Evolutionary conservation across 1,140 invertebrate genomes (phyloP).

Genomic region (Lasioglossum albipes): DNA sequence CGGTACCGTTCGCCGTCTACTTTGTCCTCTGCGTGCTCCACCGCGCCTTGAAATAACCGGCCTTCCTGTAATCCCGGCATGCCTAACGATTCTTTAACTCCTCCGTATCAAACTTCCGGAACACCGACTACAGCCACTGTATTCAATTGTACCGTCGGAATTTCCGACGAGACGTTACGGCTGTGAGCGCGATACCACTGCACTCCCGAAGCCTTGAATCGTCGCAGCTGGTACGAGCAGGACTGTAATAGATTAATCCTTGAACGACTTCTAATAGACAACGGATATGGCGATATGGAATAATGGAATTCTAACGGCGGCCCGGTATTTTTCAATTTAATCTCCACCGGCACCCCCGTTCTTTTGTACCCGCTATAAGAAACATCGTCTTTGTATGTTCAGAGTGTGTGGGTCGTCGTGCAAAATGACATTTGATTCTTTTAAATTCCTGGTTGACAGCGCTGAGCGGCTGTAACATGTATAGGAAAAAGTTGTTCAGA

Average conservation of each 20-base stretch:
- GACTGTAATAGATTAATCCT: slow-evolving; percentile 20
- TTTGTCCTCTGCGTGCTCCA: slow-evolving; percentile 10
- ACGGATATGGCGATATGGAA: neutral
- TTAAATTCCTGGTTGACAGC: no score
- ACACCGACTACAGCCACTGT: slow-evolving; percentile 36
- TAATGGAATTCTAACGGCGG: neutral
- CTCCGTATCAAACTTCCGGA: slow-evolving; percentile 49
- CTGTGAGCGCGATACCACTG: neutral
- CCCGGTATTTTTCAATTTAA: neutral
- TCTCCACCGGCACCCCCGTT: no score
- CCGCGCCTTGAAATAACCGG: slow-evolving; percentile 22
- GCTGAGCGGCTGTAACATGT: no score
- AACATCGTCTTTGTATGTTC: no score
- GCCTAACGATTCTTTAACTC: slow-evolving; percentile 73
- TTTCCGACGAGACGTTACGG: slow-evolving; percentile 11
- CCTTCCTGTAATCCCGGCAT: neutral
- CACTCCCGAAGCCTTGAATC: neutral
- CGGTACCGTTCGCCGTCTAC: slow-evolving; percentile 8
- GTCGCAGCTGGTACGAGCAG: neutral
- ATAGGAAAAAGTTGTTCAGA: no score
- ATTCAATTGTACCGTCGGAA: slow-evolving; percentile 34
- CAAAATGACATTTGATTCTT: no score
- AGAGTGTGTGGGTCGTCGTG: no score
- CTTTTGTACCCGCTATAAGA: no score
- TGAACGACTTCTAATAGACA: slow-evolving; percentile 30